Conservation (phyloP, 23 tunicate species). For the Trididemnum clinides region DNA sequence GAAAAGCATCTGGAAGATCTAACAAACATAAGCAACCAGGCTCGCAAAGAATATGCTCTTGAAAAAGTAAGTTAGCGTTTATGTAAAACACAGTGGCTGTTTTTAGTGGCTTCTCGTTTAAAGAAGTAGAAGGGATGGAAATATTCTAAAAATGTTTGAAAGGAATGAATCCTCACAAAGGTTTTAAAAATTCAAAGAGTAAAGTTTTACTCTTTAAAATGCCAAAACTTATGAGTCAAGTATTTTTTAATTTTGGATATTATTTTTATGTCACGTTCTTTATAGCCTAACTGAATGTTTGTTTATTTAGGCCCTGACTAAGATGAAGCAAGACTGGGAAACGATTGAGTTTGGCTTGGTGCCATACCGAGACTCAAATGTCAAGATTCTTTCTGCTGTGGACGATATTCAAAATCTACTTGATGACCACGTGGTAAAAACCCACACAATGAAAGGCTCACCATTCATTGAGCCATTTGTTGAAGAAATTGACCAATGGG, state of each 20-base stretch:
- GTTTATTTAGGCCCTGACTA: constrained; percentile 67
- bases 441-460: constrained; percentile 94
- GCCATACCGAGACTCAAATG: constrained; percentile 61
- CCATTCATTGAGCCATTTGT: constrained; percentile 86
- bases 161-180: too few species aligned
- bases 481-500: constrained; percentile 87
- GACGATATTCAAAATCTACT: constrained; percentile 85
- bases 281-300: too few species aligned
- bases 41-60: constrained; percentile 85
- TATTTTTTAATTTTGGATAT: too few species aligned
- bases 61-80: constrained; percentile 52
- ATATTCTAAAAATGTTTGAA: too few species aligned
- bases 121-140: too few species aligned
- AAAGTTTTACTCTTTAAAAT: too few species aligned
- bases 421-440: constrained; percentile 92
- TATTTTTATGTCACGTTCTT: too few species aligned
- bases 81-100: too few species aligned
- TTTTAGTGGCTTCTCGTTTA: too few species aligned
- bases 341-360: constrained; percentile 64
- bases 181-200: too few species aligned
- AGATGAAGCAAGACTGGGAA: constrained; percentile 87
- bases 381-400: constrained; percentile 75
- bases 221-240: too few species aligned
- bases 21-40: constrained; percentile 86
- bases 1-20: constrained; percentile 83